Conservation (phyloP, 2,113 vertebrate genomes). For the Sinocyclocheilus anophthalmus region DNA sequence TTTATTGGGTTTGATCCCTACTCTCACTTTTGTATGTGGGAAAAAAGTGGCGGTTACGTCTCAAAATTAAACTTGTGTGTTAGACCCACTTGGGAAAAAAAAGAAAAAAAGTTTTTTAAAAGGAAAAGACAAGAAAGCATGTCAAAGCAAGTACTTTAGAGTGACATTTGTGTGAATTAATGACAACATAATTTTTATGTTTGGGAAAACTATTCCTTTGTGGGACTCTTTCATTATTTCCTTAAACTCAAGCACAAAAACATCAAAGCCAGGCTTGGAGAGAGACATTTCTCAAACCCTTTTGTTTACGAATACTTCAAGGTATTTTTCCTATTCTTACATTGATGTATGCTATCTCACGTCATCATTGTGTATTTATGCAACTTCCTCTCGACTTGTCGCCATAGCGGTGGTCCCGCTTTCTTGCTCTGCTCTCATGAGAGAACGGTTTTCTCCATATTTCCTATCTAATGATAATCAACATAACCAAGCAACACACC, state of each 20-base stretch:
- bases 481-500: too few species aligned
- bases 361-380: conserved; percentile 10
- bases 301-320: conserved; percentile 29
- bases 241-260: neutral
- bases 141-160: neutral
- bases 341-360: too few species aligned
- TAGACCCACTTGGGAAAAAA: too few species aligned
- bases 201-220: neutral
- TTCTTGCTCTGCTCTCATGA: neutral
- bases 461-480: too few species aligned
- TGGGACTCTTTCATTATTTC: too few species aligned
- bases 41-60: neutral
- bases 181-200: neutral
- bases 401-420: conserved; percentile 15
- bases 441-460: neutral
- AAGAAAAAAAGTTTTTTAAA: too few species aligned
- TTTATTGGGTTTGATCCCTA: neutral
- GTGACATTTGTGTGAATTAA: too few species aligned
- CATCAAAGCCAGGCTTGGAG: conserved; percentile 1
- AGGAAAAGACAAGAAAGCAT: neutral
- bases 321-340: neutral
- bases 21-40: neutral
- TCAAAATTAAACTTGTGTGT: too few species aligned
- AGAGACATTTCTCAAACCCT: neutral
- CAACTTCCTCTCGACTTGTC: conserved; percentile 6